A percentile compares a stretch with the other conserved stretches of the same genome.
phyloP scores from a whole-genome alignment of 1,140 invertebrate genomes.

The Pseudomyrmex dendroicus region DNA sequence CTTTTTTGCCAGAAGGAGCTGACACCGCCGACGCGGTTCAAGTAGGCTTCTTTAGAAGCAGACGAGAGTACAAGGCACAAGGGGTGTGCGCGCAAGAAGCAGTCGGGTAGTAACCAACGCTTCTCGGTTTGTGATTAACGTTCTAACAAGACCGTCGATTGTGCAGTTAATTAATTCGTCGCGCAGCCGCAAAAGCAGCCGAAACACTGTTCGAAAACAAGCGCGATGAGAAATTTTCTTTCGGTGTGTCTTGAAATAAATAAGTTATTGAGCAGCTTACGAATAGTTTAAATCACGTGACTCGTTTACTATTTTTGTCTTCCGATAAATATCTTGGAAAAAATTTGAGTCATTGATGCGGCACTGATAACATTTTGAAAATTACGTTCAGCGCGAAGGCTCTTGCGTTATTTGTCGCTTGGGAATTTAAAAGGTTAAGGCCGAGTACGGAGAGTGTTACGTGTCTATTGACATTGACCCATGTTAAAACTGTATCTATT shows the following conservation, averaged over 20 bases:
- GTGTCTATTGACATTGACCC: constrained; percentile 25
- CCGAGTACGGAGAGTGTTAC: neutral
- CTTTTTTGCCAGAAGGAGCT: neutral
- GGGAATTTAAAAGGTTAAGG: neutral
- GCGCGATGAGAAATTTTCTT: neutral
- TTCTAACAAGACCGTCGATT: constrained; percentile 40
- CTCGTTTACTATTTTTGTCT: neutral
- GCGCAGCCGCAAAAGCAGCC: neutral
- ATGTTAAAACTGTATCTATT: neutral
- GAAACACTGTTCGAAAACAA: constrained; percentile 3
- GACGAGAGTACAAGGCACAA: constrained; percentile 17
- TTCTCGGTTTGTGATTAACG: constrained; percentile 39
- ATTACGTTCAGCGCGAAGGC: no score
- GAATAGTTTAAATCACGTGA: no score
- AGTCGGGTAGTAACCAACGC: neutral
- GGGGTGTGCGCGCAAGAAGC: constrained; percentile 16
- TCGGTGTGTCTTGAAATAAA: neutral
- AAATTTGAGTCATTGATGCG: neutral
- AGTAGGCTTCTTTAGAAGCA: neutral
- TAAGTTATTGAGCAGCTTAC: no score
- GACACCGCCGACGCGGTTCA: constrained; percentile 13
- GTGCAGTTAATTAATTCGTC: constrained; percentile 52
- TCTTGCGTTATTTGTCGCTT: neutral
- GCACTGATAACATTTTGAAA: neutral
- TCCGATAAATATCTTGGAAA: neutral